A percentile compares a stretch with the other conserved stretches of the same genome.
Conservation (phyloP, 2,888 invertebrate genomes). For the Oegoconia quadripuncta region DNA sequence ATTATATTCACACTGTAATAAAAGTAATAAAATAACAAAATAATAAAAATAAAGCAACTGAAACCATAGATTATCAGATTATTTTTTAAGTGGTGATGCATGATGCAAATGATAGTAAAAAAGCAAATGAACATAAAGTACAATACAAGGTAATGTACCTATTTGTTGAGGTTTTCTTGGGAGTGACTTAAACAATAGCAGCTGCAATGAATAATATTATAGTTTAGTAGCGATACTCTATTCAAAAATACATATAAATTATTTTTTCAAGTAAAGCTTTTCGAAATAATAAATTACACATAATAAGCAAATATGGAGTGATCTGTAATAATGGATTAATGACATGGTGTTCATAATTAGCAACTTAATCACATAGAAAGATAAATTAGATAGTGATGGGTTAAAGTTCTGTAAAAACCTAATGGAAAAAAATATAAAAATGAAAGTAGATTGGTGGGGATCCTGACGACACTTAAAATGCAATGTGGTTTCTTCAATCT, state of each 20-base stretch:
- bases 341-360: too few species aligned
- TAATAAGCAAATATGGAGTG: too few species aligned
- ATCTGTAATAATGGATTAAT: too few species aligned
- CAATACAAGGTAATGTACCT: conserved; percentile 68
- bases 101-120: conserved; percentile 45
- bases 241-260: conserved; percentile 12
- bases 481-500: too few species aligned
- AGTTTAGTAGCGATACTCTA: conserved; percentile 53
- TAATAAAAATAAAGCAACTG: conserved; percentile 26
- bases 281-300: conserved; percentile 9
- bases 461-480: too few species aligned
- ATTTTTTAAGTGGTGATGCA: conserved; percentile 21
- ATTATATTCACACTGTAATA: neutral
- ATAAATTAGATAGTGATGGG: too few species aligned
- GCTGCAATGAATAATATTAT: conserved; percentile 60
- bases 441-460: too few species aligned
- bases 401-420: too few species aligned
- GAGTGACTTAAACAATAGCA: conserved; percentile 79
- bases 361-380: too few species aligned
- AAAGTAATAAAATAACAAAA: conserved; percentile 15
- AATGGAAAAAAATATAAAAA: too few species aligned
- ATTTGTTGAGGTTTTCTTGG: conserved; percentile 70
- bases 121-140: conserved; percentile 50
- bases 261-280: neutral
- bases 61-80: conserved; percentile 17